Percentiles rank a stretch among this genome's conserved stretches.
Conservation (phyloP, 2,888 invertebrate species). For the Ditula angustiorana region DNA sequence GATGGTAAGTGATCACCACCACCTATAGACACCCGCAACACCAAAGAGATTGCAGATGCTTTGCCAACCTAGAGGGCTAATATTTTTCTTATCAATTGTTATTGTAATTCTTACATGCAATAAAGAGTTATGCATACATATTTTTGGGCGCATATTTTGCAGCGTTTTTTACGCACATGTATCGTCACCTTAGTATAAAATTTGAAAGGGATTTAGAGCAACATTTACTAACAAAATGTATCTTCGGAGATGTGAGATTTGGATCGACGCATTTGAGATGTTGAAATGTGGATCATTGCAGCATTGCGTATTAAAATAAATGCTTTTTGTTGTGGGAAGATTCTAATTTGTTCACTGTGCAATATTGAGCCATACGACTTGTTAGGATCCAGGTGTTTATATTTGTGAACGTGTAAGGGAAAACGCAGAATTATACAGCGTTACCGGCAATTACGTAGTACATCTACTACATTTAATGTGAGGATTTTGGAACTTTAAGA, state of each 20-base stretch:
- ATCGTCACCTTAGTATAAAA: background rate
- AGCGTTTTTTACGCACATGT: background rate
- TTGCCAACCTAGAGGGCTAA: too few species aligned
- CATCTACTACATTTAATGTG: too few species aligned
- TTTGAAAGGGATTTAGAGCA: conserved; percentile 33
- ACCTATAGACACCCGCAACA: too few species aligned
- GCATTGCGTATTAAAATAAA: conserved; percentile 12
- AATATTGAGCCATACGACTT: background rate
- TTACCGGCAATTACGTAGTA: too few species aligned
- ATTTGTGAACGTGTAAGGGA: too few species aligned
- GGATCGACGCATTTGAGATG: conserved; percentile 21
- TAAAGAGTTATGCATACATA: background rate
- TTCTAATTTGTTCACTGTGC: background rate
- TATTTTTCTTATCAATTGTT: background rate
- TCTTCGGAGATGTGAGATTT: conserved; percentile 12
- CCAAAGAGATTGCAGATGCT: too few species aligned
- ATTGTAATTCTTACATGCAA: background rate
- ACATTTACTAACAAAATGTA: conserved; percentile 9
- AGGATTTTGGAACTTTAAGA: too few species aligned
- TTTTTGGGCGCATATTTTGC: background rate
- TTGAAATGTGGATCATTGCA: conserved; percentile 28
- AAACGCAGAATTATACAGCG: too few species aligned
- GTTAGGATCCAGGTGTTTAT: too few species aligned
- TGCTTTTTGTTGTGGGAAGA: conserved; percentile 5
- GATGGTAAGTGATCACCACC: too few species aligned